Percentiles rank a stretch among this genome's conserved stretches.
These are phyloP conservation scores for Drosophila merina DNA, from an alignment of 2,888 invertebrate genomes.

Conservation along the genomic window DNA sequence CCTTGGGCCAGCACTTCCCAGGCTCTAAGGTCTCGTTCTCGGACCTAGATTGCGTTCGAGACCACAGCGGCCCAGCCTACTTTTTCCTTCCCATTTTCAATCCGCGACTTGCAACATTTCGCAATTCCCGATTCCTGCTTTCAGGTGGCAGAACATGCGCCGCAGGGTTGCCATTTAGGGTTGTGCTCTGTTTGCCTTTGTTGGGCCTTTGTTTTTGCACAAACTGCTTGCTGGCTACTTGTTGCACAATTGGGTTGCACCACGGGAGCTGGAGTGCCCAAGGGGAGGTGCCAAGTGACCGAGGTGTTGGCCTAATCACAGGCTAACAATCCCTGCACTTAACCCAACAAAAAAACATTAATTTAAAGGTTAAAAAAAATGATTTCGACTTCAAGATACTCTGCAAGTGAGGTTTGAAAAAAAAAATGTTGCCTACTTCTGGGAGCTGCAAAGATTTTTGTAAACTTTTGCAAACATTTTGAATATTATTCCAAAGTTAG, in stretches of 20 bases:
- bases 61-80: conserved; percentile 45
- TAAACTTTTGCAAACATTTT: background rate
- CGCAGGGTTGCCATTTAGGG: conserved; percentile 61
- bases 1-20: conserved; percentile 69
- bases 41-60: conserved; percentile 27
- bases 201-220: conserved; percentile 42
- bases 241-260: conserved; percentile 50
- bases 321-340: conserved; percentile 29
- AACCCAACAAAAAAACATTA: conserved; percentile 1
- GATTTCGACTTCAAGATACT: background rate
- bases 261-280: conserved; percentile 20
- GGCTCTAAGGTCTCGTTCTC: conserved; percentile 37
- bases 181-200: conserved; percentile 18
- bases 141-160: conserved; percentile 70
- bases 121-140: conserved; percentile 4
- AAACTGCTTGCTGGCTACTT: conserved; percentile 58
- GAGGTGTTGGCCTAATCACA: conserved; percentile 38
- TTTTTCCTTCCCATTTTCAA: conserved; percentile 12
- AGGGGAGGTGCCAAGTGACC: conserved; percentile 16
- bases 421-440: background rate
- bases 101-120: conserved; percentile 10
- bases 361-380: background rate
- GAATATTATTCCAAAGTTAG: too few relatives aligned
- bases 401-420: background rate
- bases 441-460: background rate